phyloP scores from a whole-genome alignment of 2,888 invertebrate genomes.

The Invenusta paracnida region DNA sequence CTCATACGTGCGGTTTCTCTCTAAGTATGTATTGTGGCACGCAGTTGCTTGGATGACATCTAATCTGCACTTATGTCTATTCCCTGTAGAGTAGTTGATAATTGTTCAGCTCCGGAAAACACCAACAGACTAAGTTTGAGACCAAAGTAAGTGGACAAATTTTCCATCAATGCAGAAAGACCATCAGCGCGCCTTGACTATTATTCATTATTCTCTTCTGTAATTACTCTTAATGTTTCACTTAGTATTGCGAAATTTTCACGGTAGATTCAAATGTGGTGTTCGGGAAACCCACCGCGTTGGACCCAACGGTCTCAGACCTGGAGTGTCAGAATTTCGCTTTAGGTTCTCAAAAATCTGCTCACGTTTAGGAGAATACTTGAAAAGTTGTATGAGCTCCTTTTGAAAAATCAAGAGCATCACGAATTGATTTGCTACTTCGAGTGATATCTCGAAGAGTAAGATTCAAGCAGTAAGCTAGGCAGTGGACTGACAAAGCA shows the following conservation, averaged over 20 bases:
- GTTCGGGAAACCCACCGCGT: neutral
- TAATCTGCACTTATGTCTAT: conserved; percentile 36
- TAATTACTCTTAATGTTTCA: neutral
- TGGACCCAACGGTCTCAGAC: neutral
- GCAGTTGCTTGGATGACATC: neutral
- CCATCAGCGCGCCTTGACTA: conserved; percentile 41
- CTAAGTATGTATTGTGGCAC: neutral
- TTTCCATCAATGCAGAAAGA: conserved; percentile 42
- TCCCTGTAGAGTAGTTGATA: conserved; percentile 43
- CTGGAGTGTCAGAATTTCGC: neutral
- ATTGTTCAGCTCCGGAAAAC: conserved; percentile 45
- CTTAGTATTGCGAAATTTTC: neutral
- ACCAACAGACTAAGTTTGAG: conserved; percentile 42
- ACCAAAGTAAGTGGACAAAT: conserved; percentile 45
- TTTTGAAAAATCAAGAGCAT: conserved; percentile 43
- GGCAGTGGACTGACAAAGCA: conserved; percentile 45
- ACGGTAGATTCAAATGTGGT: neutral
- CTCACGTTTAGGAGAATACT: no score
- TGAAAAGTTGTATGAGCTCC: neutral
- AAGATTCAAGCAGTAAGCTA: conserved; percentile 45
- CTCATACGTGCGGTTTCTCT: neutral
- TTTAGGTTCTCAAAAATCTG: neutral
- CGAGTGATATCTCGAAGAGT: conserved; percentile 40
- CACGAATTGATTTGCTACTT: conserved; percentile 41
- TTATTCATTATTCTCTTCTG: neutral